Conservation (phyloP, 2,888 invertebrate species). For the Nemotelus nigrinus region DNA sequence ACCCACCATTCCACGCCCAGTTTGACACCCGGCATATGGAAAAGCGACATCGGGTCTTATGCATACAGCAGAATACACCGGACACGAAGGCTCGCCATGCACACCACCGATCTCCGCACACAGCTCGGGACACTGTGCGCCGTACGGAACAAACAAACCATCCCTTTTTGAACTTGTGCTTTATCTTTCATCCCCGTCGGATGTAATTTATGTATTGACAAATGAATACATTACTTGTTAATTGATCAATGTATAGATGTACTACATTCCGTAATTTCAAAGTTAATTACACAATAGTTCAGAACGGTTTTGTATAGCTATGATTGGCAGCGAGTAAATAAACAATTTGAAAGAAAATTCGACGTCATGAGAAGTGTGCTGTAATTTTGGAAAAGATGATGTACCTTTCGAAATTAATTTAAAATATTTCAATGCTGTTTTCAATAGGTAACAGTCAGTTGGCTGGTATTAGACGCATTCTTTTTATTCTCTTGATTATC, state of each 20-base stretch:
- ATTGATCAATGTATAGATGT: constrained; percentile 63
- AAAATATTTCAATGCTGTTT: too few relatives aligned
- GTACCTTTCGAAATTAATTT: too few relatives aligned
- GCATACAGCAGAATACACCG: background rate
- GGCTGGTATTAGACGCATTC: too few relatives aligned
- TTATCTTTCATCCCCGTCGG: constrained; percentile 45
- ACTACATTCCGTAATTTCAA: constrained; percentile 55
- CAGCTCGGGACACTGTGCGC: background rate
- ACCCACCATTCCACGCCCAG: constrained; percentile 21
- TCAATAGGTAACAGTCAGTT: too few relatives aligned
- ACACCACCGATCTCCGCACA: background rate
- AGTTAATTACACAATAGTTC: constrained; percentile 53
- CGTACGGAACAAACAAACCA: constrained; percentile 30
- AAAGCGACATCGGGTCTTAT: constrained; percentile 23
- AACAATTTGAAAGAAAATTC: background rate
- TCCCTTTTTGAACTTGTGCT: constrained; percentile 42
- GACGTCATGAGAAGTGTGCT: background rate
- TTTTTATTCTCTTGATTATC: too few relatives aligned
- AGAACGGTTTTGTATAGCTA: constrained; percentile 3
- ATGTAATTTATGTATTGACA: constrained; percentile 64
- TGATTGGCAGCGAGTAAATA: background rate
- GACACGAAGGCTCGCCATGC: constrained; percentile 8
- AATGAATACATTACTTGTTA: constrained; percentile 65
- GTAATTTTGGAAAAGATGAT: background rate
- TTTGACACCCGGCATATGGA: constrained; percentile 40